phyloP scores from a whole-genome alignment of 2,888 invertebrate species.

The Ophion slaviceki region DNA sequence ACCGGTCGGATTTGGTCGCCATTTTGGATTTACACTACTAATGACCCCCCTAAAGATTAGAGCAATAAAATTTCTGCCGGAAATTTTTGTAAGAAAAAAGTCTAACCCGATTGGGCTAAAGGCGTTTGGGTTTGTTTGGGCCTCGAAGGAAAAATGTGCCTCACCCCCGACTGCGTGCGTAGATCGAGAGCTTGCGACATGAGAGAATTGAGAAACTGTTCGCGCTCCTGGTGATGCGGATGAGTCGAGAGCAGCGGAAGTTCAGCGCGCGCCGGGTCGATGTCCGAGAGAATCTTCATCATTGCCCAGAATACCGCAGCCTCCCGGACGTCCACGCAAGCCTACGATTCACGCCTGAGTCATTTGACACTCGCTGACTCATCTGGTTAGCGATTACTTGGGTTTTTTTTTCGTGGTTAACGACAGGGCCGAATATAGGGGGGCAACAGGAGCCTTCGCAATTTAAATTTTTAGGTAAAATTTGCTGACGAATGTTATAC shows the following conservation, averaged over 20 bases:
- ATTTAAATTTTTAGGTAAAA: no score
- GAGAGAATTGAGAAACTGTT: conserved; percentile 80
- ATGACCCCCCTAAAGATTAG: no score
- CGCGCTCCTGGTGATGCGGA: conserved; percentile 84
- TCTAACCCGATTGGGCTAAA: not conserved
- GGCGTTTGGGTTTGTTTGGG: not conserved
- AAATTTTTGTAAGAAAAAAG: no score
- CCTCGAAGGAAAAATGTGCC: not conserved
- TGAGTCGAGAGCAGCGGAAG: conserved; percentile 85
- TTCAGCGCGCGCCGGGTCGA: conserved; percentile 66
- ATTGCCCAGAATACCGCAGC: conserved; percentile 85
- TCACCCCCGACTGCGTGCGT: conserved; percentile 72
- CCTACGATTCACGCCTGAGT: conserved; percentile 60
- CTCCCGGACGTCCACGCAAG: conserved; percentile 85
- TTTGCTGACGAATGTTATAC: no score
- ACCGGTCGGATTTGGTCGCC: no score
- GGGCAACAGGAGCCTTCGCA: no score
- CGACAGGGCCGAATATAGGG: no score
- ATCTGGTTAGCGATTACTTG: not conserved
- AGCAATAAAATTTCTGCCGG: no score
- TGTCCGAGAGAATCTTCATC: conserved; percentile 80
- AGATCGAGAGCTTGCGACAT: conserved; percentile 82
- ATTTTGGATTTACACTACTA: no score
- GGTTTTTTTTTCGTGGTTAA: not conserved
- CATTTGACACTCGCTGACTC: not conserved